Evolutionary conservation across 2,888 invertebrate species (phyloP).

Genomic region (Synergus gifuensis): DNA sequence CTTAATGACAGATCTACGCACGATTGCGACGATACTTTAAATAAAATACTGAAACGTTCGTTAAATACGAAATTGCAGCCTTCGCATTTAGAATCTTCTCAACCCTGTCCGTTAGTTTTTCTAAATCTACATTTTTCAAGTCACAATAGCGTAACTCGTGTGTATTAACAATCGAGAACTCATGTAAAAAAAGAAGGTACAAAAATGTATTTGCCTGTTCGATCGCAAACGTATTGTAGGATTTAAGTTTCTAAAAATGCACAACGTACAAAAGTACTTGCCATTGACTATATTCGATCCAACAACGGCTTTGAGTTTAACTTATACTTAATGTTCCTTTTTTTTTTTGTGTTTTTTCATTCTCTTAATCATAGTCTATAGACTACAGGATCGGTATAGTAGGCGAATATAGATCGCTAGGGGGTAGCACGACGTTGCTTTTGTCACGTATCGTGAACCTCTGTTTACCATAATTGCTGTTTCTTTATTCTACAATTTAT

Average conservation of each 20-base stretch:
- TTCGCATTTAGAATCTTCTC: constrained; percentile 55
- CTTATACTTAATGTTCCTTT: constrained; percentile 26
- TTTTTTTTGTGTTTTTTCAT: not conserved
- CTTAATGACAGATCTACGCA: constrained; percentile 52
- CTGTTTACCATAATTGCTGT: constrained; percentile 6
- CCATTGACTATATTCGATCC: constrained; percentile 35
- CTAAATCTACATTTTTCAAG: constrained; percentile 54
- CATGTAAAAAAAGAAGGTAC: constrained; percentile 59
- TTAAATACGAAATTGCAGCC: constrained; percentile 57
- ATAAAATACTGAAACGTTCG: constrained; percentile 62
- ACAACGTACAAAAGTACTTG: constrained; percentile 41
- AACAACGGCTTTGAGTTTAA: constrained; percentile 28
- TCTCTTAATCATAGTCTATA: constrained; percentile 23
- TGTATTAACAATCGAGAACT: constrained; percentile 58
- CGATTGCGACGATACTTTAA: constrained; percentile 56
- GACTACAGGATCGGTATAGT: constrained; percentile 39
- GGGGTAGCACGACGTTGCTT: constrained; percentile 10
- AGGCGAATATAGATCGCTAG: constrained; percentile 45
- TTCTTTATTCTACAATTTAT: constrained; percentile 33
- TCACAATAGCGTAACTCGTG: constrained; percentile 50
- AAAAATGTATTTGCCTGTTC: constrained; percentile 51
- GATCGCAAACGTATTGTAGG: constrained; percentile 45
- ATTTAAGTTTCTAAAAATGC: constrained; percentile 24
- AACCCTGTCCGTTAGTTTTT: constrained; percentile 49
- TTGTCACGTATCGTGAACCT: not conserved